Base-by-base conservation (phyloP, 2,888 invertebrate species). In the Doris montereyensis region DNA sequence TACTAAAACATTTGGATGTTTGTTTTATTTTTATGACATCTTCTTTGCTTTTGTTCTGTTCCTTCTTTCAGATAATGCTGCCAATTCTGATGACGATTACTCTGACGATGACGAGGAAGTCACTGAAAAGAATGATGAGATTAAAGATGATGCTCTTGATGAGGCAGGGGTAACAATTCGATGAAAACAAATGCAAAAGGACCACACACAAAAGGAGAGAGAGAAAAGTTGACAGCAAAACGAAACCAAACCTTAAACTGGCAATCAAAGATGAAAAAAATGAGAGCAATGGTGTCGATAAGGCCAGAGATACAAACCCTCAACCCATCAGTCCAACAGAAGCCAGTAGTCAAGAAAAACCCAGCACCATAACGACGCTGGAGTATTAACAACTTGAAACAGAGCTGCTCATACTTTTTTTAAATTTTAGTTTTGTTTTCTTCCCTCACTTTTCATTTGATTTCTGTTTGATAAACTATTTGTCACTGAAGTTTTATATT, bases 61-160 rank as follows among this genome's bases (percentile, higher is more conserved):
- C n/a, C n/a, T 41, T 41, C 17, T 41, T 17, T 10, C 52, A 41
- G 52, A 17, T 5, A 41, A 17, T 41, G 52, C 5, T 41, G 52
- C 52, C 5, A 79, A 79, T 26, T 79, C 79, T 0, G 79, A 79
- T 28, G 79, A 79, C 35, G 79, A 79, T 57, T 79, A 79, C 58
- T 74, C 74, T 13, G 74, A 74, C 32, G 74, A 74, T n/a, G 74
- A 74, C 5, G 74, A 58, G n/a, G 58, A 71, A 28, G 52, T 10
- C 17, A 41, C 52, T 10, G 52, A 10, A 17, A 41, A 41, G 8
- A 41, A 41, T 41, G 52, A n/a, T n/a, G n/a, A n/a, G n/a, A n/a
- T n/a, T n/a, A n/a, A n/a, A n/a, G n/a, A n/a, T n/a, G n/a, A n/a
- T n/a, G n/a, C n/a, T n/a, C n/a, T n/a, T n/a, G n/a, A n/a, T n/a